These are phyloP conservation scores for Paracanthobrama guichenoti DNA, from an alignment of 2,113 vertebrate genomes.

Conservation along the genomic window DNA sequence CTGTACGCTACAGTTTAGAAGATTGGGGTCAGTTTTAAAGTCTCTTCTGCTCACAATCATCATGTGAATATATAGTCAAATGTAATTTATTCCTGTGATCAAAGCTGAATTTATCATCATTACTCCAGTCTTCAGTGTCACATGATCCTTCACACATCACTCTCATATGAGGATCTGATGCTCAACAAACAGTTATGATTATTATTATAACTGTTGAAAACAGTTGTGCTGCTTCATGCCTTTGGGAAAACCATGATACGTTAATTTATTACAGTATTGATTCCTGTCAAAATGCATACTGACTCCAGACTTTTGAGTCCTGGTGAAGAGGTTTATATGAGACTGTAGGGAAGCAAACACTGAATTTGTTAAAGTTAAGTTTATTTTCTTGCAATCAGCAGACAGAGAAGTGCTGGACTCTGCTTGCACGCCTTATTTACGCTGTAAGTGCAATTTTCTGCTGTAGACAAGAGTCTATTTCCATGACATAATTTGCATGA, in stretches of 20 bases:
- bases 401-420: background rate
- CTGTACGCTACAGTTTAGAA: background rate
- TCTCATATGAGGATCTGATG: background rate
- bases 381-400: conserved; percentile 10
- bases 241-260: background rate
- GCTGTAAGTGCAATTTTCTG: background rate
- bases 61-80: background rate
- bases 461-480: background rate
- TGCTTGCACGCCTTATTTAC: background rate
- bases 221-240: background rate
- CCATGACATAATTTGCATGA: conserved; percentile 13
- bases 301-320: background rate
- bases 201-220: background rate
- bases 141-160: background rate
- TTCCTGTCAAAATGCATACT: background rate
- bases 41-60: background rate
- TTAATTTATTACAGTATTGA: background rate
- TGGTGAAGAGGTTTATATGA: background rate
- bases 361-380: background rate
- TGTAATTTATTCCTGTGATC: background rate
- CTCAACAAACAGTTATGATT: background rate
- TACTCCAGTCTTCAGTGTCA: background rate
- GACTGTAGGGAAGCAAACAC: background rate
- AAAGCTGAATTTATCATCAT: background rate
- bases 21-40: background rate